Conservation (phyloP, 2,113 vertebrate species). For the Chlorodrepanis virens region DNA sequence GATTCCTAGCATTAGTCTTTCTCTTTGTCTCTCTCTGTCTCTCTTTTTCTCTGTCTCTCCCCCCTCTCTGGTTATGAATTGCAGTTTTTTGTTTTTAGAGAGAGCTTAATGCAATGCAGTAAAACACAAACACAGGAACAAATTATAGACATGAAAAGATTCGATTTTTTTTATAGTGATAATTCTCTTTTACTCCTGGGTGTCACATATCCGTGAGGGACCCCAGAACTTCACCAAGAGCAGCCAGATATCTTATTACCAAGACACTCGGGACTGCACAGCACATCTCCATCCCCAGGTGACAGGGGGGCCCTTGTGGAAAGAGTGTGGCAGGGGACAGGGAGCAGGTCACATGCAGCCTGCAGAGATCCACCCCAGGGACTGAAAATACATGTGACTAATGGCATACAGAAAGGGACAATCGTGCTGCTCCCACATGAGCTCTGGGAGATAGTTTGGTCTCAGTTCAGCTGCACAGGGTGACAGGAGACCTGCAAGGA, state of each 20-base stretch:
- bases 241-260: neutral
- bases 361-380: neutral
- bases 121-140: constrained; percentile 17
- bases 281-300: neutral
- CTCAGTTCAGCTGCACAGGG: neutral
- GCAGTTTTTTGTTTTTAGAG: constrained; percentile 23
- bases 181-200: constrained; percentile 37
- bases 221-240: neutral
- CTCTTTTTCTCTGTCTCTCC: neutral
- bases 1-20: constrained; percentile 15
- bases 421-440: neutral
- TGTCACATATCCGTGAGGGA: neutral
- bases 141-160: constrained; percentile 34
- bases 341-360: neutral
- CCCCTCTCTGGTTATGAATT: constrained; percentile 6
- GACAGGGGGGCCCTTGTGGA: neutral
- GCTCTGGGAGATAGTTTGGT: neutral
- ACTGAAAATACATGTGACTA: neutral
- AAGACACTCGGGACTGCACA: neutral
- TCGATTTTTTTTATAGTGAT: constrained; percentile 15
- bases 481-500: neutral
- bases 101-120: constrained; percentile 42
- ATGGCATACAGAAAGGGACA: neutral
- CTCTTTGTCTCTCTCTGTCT: neutral
- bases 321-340: neutral